Base-by-base conservation (phyloP, 1,140 invertebrate genomes). In the Laupala kohalensis region DNA sequence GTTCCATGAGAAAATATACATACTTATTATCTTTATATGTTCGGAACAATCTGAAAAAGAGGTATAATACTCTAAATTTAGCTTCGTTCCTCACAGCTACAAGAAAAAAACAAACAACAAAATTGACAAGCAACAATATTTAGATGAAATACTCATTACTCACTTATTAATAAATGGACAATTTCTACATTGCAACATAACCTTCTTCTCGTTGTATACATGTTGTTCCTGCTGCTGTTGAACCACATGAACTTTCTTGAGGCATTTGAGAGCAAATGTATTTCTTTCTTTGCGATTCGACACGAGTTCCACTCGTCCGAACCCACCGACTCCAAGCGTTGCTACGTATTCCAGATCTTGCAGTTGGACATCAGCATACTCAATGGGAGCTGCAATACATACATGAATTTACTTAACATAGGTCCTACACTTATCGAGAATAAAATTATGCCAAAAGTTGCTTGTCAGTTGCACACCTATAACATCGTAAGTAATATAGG, bases 1-100 rank as follows among this genome's bases (percentile, higher is more conserved):
- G 89, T 83, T 99, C 97, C 89, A 99, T 91, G 53, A 99, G 81
- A 84, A 99, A 97, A 80, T 99, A 99, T 6, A 99, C 87, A 80
- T 96, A 98, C 79, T 97, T 98, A 67, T 85, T 86, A 81, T 98
- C 96, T 79, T 94, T 93, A 80, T 93, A 99, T 2, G 96, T 99
- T 73, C 89, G 90, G 81, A 92, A 97, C 68, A 98, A 84, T 77
- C 94, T 96, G 78, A 73, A 83, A 75, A 77, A 71, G 73, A 78
- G 77, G 69, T 62, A 69, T 65, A 65, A 62, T 6, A 53, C 9
- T 53, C 19, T 4, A 53, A 19, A 2, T 53, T 53, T 53, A 53
- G 19, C 19, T 53, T 53, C 4, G 4, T 53, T 53, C 9, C 37
- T 53, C 37, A 53, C 4, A 53, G 9, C 19, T 19, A 53, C n/a